Base-by-base conservation (phyloP, 2,888 invertebrate genomes). In the Epinotia demarniana region DNA sequence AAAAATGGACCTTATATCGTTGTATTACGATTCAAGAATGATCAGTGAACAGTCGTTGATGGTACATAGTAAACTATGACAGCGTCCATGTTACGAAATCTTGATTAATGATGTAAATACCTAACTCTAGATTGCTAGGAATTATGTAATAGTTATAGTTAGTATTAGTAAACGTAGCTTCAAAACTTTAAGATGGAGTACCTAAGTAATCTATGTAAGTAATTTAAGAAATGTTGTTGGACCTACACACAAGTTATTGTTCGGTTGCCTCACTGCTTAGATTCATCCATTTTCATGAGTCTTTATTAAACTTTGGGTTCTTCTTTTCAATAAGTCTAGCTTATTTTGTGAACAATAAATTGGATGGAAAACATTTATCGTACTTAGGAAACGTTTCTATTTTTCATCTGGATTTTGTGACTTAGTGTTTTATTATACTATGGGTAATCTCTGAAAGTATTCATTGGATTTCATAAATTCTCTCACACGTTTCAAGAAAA, bases 21-120 rank as follows among this genome's bases (percentile, higher is more conserved):
- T n/a, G n/a, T 2, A n/a, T n/a, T n/a, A 53, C 6, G 13, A 13
- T 53, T 53, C 53, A 53, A 8, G 53, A n/a, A 53, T 5, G n/a
- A n/a, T 53, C 53, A n/a, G n/a, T 16, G 6, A 53, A 8, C 8
- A 8, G 6, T 53, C n/a, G n/a, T 53, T 8, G 53, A 53, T 53
- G n/a, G 49, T 27, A 69, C 63, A 72, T 55, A 72, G 66, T 67
- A 62, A 70, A 61, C 75, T 72, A 72, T 74, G 74, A 74, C 67
- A 75, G 66, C 39, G 60, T n/a, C 64, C 64, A 66, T 57, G 67
- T 61, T 62, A 57, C 72, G 72, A 72, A 72, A 72, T 72, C 71
- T 75, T 72, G 75, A 75, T 75, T 75, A 75, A 75, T 72, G 75
- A 75, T 72, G 75, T 61, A 75, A 67, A 72, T 71, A 75, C 58